These are phyloP conservation scores for Hirtodrosophila confusa DNA, from an alignment of 2,888 invertebrate genomes.

Conservation along the genomic window DNA sequence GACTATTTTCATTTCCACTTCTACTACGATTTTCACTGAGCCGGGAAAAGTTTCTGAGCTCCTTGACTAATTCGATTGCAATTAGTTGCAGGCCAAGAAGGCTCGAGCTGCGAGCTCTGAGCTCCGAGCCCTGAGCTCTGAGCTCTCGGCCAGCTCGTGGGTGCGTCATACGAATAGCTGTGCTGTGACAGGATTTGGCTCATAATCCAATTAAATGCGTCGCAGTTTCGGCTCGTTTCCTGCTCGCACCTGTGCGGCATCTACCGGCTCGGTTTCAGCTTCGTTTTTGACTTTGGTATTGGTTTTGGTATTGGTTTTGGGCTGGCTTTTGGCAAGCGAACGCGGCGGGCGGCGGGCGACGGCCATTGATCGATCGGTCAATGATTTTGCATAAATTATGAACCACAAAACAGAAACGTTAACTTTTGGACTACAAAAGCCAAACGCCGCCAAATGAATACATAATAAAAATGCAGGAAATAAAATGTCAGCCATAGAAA, in stretches of 20 bases:
- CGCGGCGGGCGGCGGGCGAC: slow-evolving; percentile 37
- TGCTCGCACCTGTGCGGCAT: slow-evolving; percentile 75
- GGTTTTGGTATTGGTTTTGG: slow-evolving; percentile 18
- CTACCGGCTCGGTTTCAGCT: slow-evolving; percentile 13
- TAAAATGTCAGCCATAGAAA: neutral
- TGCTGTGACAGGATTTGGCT: slow-evolving; percentile 74
- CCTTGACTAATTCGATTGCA: slow-evolving; percentile 78
- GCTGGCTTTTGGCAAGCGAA: slow-evolving; percentile 46
- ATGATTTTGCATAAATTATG: slow-evolving; percentile 79
- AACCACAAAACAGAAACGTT: slow-evolving; percentile 50
- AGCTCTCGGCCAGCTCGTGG: slow-evolving; percentile 39
- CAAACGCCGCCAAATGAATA: slow-evolving; percentile 62
- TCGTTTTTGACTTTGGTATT: slow-evolving; percentile 13
- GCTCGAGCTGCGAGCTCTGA: slow-evolving; percentile 9
- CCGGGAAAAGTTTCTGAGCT: slow-evolving; percentile 71
- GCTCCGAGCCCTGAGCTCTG: slow-evolving; percentile 1
- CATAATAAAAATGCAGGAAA: slow-evolving; percentile 53
- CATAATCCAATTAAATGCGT: slow-evolving; percentile 77
- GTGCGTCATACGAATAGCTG: slow-evolving; percentile 50
- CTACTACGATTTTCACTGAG: slow-evolving; percentile 31
- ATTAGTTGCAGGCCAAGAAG: slow-evolving; percentile 65
- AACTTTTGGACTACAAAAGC: slow-evolving; percentile 64
- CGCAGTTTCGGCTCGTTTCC: slow-evolving; percentile 62
- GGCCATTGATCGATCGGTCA: slow-evolving; percentile 73
- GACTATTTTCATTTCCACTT: slow-evolving; percentile 5